These are phyloP conservation scores for Maconellicoccus hirsutus DNA, from an alignment of 1,140 invertebrate genomes.

Conservation along the genomic window DNA sequence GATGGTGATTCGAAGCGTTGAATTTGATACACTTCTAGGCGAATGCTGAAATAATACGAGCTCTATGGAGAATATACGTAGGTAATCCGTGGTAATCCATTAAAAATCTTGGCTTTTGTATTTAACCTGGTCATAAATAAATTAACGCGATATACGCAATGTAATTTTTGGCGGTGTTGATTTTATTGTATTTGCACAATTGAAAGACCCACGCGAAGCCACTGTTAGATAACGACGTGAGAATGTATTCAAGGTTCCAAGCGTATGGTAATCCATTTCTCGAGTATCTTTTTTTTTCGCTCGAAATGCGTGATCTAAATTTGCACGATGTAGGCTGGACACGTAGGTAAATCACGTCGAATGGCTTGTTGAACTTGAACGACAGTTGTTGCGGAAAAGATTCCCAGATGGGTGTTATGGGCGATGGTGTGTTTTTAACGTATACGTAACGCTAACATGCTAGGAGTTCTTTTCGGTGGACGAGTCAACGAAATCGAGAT, in stretches of 20 bases:
- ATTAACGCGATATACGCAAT: not conserved
- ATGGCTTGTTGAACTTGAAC: too few species aligned
- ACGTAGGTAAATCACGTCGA: too few species aligned
- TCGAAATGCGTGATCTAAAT: not conserved
- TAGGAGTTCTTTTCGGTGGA: too few species aligned
- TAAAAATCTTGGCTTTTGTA: not conserved
- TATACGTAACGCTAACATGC: too few species aligned
- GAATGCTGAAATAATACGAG: too few species aligned
- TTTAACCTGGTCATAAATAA: not conserved
- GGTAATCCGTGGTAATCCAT: not conserved
- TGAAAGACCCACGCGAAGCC: not conserved
- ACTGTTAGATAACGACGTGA: not conserved
- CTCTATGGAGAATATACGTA: too few species aligned
- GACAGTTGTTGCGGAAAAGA: too few species aligned
- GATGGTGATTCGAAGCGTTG: too few species aligned
- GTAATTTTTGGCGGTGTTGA: not conserved
- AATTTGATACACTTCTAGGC: too few species aligned
- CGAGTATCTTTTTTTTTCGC: not conserved
- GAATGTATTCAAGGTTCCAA: not conserved
- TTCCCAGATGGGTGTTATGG: too few species aligned
- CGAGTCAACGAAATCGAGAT: too few species aligned
- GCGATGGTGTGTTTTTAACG: too few species aligned
- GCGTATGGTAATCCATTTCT: not conserved
- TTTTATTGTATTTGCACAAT: conserved; percentile 5
- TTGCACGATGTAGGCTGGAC: not conserved